These are phyloP conservation scores for Pogonomyrmex californicus DNA, from an alignment of 1,140 invertebrate species.

Conservation along the genomic window DNA sequence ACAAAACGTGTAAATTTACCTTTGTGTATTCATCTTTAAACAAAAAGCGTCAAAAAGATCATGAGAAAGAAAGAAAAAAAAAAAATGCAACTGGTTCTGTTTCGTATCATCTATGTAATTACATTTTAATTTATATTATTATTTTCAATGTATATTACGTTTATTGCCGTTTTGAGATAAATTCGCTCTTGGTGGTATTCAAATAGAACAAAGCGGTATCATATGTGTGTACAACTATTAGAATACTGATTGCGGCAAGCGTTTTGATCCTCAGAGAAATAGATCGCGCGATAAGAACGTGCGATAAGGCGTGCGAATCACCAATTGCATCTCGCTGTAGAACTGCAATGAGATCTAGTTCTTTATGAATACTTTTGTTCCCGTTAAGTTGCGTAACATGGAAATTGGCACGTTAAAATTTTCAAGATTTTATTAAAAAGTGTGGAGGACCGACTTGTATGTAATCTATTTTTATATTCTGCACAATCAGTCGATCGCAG, in stretches of 20 bases:
- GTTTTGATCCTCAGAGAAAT: slow-evolving; percentile 45
- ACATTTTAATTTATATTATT: neutral
- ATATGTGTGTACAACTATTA: neutral
- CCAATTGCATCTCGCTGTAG: slow-evolving; percentile 13
- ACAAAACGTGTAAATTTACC: neutral
- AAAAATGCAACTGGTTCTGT: neutral
- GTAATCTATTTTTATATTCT: neutral
- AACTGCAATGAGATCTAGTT: slow-evolving; percentile 16
- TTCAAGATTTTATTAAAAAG: neutral
- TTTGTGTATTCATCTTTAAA: neutral
- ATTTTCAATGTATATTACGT: neutral
- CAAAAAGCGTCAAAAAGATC: neutral
- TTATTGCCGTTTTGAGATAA: neutral
- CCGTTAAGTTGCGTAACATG: neutral
- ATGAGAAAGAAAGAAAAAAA: neutral
- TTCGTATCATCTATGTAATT: neutral
- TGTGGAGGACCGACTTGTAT: neutral
- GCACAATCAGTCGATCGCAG: neutral
- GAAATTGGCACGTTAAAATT: neutral
- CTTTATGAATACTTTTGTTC: neutral
- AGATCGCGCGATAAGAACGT: slow-evolving; percentile 40
- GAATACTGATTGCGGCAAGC: slow-evolving; percentile 24
- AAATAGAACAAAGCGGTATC: slow-evolving; percentile 1
- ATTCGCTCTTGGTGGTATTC: neutral
- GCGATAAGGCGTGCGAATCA: slow-evolving; percentile 24